Conservation (phyloP, 2,888 invertebrate genomes). For the Leptopilina myrica region DNA sequence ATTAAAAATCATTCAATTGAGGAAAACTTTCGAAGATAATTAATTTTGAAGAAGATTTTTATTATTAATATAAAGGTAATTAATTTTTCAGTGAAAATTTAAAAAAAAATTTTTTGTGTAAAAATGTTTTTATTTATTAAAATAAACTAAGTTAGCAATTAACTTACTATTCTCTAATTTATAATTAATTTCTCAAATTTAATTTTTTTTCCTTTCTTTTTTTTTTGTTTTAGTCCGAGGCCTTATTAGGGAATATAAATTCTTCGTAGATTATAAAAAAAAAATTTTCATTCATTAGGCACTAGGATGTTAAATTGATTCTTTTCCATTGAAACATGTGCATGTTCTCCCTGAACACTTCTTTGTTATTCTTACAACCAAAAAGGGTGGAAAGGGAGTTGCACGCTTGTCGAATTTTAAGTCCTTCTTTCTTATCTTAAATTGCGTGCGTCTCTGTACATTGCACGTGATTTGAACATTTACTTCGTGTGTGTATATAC, state of each 20-base stretch:
- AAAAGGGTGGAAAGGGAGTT: neutral
- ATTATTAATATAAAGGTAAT: too few relatives aligned
- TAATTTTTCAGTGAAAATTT: too few relatives aligned
- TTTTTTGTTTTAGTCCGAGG: neutral
- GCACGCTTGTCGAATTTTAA: constrained; percentile 40
- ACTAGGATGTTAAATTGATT: neutral
- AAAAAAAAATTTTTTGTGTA: too few relatives aligned
- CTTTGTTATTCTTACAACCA: constrained; percentile 22
- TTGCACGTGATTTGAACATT: constrained; percentile 40
- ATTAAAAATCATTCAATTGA: too few relatives aligned
- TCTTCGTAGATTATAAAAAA: neutral
- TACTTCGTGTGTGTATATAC: neutral
- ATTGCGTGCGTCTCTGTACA: constrained; percentile 10
- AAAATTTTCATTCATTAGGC: neutral
- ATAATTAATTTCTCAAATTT: too few relatives aligned
- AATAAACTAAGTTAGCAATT: too few relatives aligned
- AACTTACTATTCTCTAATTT: too few relatives aligned
- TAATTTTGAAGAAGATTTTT: too few relatives aligned
- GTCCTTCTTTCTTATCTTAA: constrained; percentile 32
- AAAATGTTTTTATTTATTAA: too few relatives aligned
- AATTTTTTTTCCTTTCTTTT: too few relatives aligned
- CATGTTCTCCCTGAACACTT: neutral
- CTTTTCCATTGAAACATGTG: neutral
- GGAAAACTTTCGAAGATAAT: too few relatives aligned
- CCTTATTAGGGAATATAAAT: neutral